Conservation (phyloP, 2,888 invertebrate species). For the Caenorhabditis drosophilae region DNA sequence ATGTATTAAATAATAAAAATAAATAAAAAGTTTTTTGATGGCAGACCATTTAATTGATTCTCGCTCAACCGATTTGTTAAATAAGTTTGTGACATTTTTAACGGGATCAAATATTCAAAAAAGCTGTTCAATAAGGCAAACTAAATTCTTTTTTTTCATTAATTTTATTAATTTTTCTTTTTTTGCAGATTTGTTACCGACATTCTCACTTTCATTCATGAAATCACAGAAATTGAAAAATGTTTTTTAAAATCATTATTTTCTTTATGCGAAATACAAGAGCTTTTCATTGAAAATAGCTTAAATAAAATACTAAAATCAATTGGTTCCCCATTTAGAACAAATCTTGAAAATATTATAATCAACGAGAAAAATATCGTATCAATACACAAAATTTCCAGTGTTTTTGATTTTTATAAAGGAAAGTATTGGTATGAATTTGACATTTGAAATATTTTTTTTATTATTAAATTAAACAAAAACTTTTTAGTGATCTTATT, state of each 20-base stretch:
- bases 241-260: constrained; percentile 20
- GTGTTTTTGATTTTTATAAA: constrained; percentile 22
- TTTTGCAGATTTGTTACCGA: too few relatives aligned
- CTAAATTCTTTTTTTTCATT: too few relatives aligned
- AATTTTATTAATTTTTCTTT: too few relatives aligned
- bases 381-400: constrained; percentile 25
- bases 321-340: constrained; percentile 23
- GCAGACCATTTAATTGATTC: constrained; percentile 20
- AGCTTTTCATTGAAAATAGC: background rate
- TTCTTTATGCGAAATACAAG: background rate
- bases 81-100: constrained; percentile 28
- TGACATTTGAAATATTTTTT: too few relatives aligned
- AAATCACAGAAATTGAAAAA: constrained; percentile 27
- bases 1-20: background rate
- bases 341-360: constrained; percentile 19
- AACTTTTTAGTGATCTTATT: constrained; percentile 1
- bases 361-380: constrained; percentile 20
- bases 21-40: background rate
- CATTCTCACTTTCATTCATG: constrained; percentile 32
- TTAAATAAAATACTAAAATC: constrained; percentile 24
- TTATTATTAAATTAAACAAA: background rate
- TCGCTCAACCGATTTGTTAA: constrained; percentile 19
- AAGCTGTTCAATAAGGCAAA: constrained; percentile 14
- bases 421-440: constrained; percentile 14
- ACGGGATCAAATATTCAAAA: too few relatives aligned